Evolutionary conservation across 2,113 vertebrate genomes (phyloP).

Genomic region (Odocoileus hemionus): DNA sequence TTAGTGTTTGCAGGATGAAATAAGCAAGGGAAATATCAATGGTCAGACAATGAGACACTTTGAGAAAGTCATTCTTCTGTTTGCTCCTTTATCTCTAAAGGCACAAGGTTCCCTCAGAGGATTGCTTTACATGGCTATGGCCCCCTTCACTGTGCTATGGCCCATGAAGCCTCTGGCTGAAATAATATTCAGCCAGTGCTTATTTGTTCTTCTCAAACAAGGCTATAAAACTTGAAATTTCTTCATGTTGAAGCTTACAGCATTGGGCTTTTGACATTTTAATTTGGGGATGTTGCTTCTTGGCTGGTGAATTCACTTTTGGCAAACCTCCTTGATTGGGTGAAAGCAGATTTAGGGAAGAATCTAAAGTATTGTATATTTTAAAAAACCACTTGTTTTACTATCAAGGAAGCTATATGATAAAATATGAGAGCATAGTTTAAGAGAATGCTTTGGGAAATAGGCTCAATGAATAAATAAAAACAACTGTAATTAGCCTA

Average conservation of each 20-base stretch:
- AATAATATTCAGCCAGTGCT: neutral
- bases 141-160: neutral
- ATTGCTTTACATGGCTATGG: neutral
- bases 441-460: conserved; percentile 18
- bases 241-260: neutral
- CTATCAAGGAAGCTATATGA: neutral
- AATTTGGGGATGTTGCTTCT: neutral
- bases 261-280: neutral
- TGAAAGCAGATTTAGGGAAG: neutral
- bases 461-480: conserved; percentile 48
- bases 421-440: conserved; percentile 32
- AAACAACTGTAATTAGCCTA: conserved; percentile 50
- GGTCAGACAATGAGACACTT: neutral
- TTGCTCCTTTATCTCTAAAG: neutral
- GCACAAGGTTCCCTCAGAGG: neutral
- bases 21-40: neutral
- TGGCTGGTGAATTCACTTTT: neutral
- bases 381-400: neutral
- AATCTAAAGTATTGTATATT: neutral
- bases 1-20: neutral
- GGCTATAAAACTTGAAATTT: neutral
- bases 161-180: neutral
- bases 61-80: neutral
- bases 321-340: neutral
- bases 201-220: neutral